These are phyloP conservation scores for Tineola bisselliella DNA, from an alignment of 2,888 invertebrate genomes.

Conservation along the genomic window DNA sequence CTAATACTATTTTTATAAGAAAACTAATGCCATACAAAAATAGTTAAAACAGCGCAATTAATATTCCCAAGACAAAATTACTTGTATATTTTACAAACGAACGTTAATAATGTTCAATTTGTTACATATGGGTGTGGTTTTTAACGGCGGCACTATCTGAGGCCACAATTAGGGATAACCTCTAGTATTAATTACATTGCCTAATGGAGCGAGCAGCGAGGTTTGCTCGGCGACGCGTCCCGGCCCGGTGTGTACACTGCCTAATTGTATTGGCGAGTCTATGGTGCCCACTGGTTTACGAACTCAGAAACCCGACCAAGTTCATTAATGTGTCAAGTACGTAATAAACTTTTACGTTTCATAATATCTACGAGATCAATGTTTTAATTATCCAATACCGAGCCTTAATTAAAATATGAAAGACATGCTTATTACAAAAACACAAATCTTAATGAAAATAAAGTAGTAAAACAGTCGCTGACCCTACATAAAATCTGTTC, in stretches of 20 bases:
- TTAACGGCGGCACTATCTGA: slow-evolving; percentile 43
- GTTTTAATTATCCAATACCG: background rate
- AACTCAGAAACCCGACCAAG: background rate
- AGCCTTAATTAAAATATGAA: background rate
- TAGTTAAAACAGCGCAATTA: background rate
- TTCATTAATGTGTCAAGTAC: background rate
- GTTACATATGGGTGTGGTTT: slow-evolving; percentile 39
- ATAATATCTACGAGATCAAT: background rate
- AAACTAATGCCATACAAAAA: no score
- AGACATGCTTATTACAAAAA: background rate
- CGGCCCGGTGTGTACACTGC: slow-evolving; percentile 36
- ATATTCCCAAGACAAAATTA: background rate
- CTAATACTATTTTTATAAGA: background rate
- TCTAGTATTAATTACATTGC: slow-evolving; percentile 62
- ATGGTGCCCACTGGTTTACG: slow-evolving; percentile 3
- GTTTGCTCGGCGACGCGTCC: slow-evolving; percentile 42
- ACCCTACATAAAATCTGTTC: slow-evolving; percentile 1
- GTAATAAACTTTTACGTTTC: background rate
- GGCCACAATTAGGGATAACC: slow-evolving; percentile 56
- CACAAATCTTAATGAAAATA: background rate
- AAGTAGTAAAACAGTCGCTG: background rate
- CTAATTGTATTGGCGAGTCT: slow-evolving; percentile 22
- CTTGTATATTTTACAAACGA: background rate
- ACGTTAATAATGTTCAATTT: slow-evolving; percentile 12
- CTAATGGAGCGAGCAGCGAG: slow-evolving; percentile 49